Percentiles rank a stretch among this genome's conserved stretches.
These are phyloP conservation scores for Falco concolor DNA, from an alignment of 2,797 vertebrate species.

Conservation along the genomic window DNA sequence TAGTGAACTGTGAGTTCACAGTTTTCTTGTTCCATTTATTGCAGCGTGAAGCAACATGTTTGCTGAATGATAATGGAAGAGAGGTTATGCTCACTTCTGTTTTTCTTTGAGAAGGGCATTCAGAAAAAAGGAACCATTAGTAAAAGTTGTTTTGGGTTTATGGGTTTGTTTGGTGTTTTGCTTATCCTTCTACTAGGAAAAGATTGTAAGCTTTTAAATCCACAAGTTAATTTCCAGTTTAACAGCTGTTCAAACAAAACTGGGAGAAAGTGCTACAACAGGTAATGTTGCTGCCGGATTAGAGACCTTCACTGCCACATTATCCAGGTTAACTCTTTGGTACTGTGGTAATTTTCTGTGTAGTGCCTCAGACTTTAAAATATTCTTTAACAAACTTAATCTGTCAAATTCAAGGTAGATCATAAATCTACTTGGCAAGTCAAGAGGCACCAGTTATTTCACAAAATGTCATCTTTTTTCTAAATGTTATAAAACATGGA, in stretches of 20 bases:
- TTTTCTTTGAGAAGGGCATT: not conserved
- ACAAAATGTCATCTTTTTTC: not conserved
- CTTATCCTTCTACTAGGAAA: conserved; percentile 5
- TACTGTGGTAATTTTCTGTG: not conserved
- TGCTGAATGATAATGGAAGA: not conserved
- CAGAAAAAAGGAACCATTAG: not conserved
- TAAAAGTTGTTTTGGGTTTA: not conserved
- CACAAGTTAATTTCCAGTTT: conserved; percentile 22
- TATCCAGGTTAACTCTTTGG: not conserved
- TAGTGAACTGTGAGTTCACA: not conserved
- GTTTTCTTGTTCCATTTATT: not conserved
- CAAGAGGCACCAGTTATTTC: not conserved
- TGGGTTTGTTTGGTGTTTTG: not conserved
- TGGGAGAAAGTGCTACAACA: not conserved
- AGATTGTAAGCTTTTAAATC: conserved; percentile 16
- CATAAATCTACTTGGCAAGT: not conserved
- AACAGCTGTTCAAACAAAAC: conserved; percentile 53
- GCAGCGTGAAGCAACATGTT: not conserved
- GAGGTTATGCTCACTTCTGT: not conserved
- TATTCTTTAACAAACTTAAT: not conserved
- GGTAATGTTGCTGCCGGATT: not conserved
- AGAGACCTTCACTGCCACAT: not conserved
- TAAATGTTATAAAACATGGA: not conserved
- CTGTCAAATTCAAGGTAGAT: not conserved
- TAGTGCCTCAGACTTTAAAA: not conserved